Percentiles rank a stretch among this genome's conserved stretches.
phyloP scores from a whole-genome alignment of 2,113 vertebrate genomes.

The Carlito syrichta region DNA sequence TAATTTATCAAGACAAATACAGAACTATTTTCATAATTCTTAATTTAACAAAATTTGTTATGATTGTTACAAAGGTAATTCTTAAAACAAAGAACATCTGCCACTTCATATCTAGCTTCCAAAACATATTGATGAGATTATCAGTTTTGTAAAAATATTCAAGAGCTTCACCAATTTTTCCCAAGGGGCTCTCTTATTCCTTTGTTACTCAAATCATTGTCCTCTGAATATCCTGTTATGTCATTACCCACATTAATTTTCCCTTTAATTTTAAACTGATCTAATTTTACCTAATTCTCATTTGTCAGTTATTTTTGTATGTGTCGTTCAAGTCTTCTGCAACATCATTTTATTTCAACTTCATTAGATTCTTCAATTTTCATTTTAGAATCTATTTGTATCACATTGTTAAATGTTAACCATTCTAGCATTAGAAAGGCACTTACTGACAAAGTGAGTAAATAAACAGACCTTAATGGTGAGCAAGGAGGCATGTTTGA shows the following conservation, averaged over 20 bases:
- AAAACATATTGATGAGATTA: neutral
- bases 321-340: conserved; percentile 12
- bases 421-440: conserved; percentile 15
- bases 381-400: conserved; percentile 15
- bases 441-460: neutral
- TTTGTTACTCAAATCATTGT: conserved; percentile 37
- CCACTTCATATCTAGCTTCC: conserved; percentile 28
- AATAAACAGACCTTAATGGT: neutral
- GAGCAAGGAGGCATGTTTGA: neutral
- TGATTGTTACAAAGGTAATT: conserved; percentile 11
- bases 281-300: conserved; percentile 4
- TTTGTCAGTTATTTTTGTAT: neutral
- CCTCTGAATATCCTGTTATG: neutral
- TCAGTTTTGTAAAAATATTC: conserved; percentile 41
- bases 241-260: conserved; percentile 6
- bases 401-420: neutral
- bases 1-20: conserved; percentile 18
- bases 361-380: conserved; percentile 26
- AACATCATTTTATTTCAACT: conserved; percentile 32
- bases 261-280: conserved; percentile 11
- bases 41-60: conserved; percentile 49
- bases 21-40: conserved; percentile 11
- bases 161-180: conserved; percentile 17
- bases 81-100: conserved; percentile 30
- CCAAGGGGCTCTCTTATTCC: neutral